Evolutionary conservation across 1,140 invertebrate genomes (phyloP), one percentile per base, ranked within the genome.

Genomic region (Solenopsis fugax): DNA sequence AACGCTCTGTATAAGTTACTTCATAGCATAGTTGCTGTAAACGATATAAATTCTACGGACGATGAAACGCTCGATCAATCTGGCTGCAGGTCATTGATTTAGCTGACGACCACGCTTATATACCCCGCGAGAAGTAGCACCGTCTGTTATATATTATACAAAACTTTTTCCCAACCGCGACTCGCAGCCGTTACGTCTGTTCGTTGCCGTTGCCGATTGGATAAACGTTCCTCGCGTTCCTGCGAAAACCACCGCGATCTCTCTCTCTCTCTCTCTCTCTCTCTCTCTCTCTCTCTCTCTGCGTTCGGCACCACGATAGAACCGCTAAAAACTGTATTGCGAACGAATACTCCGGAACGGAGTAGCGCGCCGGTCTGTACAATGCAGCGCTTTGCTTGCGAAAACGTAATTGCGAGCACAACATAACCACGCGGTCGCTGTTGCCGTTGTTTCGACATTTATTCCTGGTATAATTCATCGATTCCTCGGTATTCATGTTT

Each of bases 41-140:
- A 86, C 87, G 75, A 58, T 77, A 86, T 84, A 89, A 69, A 90
- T 89, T 67, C 72, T 72, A 69, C 54, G 72, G 48, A 89, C 88
- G 89, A 81, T 76, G 86, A 90, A 91, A 91, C 73, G 78, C 72
- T 88, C 89, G 87, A 91, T 91, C 87, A 73, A 52, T 64, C 71
- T 65, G 65, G 50, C 81, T 24, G 87, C 89, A 45, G 90, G 87
- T 90, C 89, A 90, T 90, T 90, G 90, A 91, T 91, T 91, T 90
- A 73, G 78, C 67, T 67, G 77, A 84, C 77, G 52, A 60, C 41
- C 69, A 67, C 67, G 76, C 87, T 62, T 78, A 54, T 90, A 88
- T 67, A 67, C 58, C 58, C 62, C 84, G 65, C 16, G 87, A 84
- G 80, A 72, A 78, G 75, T 77, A 37, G 76, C 60, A 64, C 34